phyloP scores from a whole-genome alignment of 2,888 invertebrate species.

The Pasiphila rectangulata region DNA sequence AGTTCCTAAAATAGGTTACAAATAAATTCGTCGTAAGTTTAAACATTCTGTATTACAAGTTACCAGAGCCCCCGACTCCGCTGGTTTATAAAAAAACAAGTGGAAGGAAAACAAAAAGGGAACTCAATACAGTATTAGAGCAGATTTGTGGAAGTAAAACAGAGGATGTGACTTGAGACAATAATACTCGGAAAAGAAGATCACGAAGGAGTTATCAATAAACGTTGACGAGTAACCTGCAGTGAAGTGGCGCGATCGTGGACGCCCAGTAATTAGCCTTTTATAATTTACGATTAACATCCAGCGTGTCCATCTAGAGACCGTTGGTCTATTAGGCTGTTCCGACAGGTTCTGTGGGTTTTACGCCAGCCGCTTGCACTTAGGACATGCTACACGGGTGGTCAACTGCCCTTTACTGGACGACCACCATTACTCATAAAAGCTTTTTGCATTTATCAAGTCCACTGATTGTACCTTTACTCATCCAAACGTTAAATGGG shows the following conservation, averaged over 20 bases:
- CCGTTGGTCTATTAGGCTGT: constrained; percentile 39
- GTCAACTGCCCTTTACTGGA: constrained; percentile 53
- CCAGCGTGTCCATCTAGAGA: constrained; percentile 51
- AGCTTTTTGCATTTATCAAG: constrained; percentile 34
- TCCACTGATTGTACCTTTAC: constrained; percentile 8
- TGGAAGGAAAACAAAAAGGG: too few species aligned
- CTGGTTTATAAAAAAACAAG: too few species aligned
- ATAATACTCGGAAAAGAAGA: not conserved
- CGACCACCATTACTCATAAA: constrained; percentile 42
- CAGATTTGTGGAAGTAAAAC: too few species aligned
- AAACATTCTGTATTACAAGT: too few species aligned
- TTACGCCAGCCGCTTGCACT: constrained; percentile 40
- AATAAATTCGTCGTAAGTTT: too few species aligned
- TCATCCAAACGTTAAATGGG: constrained; percentile 6
- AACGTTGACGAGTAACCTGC: constrained; percentile 35
- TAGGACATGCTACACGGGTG: constrained; percentile 50
- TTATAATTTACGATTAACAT: constrained; percentile 69
- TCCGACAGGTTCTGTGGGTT: constrained; percentile 65
- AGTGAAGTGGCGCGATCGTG: constrained; percentile 38
- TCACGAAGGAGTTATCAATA: constrained; percentile 28
- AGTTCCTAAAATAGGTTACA: too few species aligned
- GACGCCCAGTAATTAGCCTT: constrained; percentile 57
- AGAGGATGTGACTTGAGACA: not conserved
- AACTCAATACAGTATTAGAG: too few species aligned
- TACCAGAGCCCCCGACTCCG: too few species aligned